Evolutionary conservation across 2,113 vertebrate genomes (phyloP).

Genomic region (Carollia perspicillata): DNA sequence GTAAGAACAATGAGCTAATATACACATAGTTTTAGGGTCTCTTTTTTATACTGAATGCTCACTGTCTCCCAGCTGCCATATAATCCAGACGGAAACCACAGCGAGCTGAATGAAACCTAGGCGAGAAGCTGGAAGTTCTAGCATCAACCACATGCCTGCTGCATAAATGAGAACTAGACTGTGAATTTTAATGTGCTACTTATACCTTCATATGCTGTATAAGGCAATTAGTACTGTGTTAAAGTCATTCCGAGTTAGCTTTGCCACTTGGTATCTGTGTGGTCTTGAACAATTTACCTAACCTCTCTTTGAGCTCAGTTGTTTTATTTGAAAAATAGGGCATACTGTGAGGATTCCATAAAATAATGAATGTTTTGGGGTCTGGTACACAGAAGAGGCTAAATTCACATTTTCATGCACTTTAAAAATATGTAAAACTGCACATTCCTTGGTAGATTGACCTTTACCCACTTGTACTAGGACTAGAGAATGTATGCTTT

Average conservation of each 20-base stretch:
- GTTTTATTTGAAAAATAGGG: constrained; percentile 39
- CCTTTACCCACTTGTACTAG: background rate
- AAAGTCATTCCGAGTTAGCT: constrained; percentile 26
- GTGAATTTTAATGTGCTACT: constrained; percentile 51
- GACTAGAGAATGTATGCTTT: constrained; percentile 2
- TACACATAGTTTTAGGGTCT: constrained; percentile 36
- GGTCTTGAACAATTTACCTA: constrained; percentile 20
- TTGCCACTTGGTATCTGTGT: constrained; percentile 2
- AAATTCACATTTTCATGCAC: background rate
- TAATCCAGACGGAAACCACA: constrained; percentile 57
- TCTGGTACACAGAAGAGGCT: background rate
- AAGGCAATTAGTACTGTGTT: constrained; percentile 30
- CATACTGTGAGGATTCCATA: constrained; percentile 5
- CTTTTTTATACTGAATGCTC: background rate
- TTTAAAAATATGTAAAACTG: background rate
- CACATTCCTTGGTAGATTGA: constrained; percentile 4
- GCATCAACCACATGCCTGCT: background rate
- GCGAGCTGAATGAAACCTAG: constrained; percentile 55
- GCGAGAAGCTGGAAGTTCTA: constrained; percentile 30
- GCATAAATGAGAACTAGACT: constrained; percentile 29
- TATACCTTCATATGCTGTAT: constrained; percentile 11
- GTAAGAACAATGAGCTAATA: constrained; percentile 1
- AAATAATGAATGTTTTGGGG: constrained; percentile 22
- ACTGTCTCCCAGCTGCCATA: constrained; percentile 36
- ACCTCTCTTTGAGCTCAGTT: constrained; percentile 34